Percentiles rank a stretch among this genome's conserved stretches.
phyloP scores from a whole-genome alignment of 2,888 invertebrate genomes.

The Scaptomyza reducta region DNA sequence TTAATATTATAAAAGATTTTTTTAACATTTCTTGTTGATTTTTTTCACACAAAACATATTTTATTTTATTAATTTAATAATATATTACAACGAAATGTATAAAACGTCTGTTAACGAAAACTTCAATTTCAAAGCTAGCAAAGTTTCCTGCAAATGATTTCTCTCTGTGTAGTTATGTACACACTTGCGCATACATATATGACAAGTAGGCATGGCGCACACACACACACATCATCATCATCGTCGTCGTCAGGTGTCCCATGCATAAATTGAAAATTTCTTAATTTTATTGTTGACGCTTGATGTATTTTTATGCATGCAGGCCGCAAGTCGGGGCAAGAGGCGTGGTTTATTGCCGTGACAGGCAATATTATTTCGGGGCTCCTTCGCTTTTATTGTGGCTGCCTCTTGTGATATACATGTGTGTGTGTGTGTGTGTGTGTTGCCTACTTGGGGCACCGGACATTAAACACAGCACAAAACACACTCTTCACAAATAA shows the following conservation, averaged over 20 bases:
- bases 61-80: no score
- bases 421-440: not conserved
- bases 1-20: no score
- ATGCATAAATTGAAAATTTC: slow-evolving; percentile 79
- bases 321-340: not conserved
- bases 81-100: no score
- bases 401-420: not conserved
- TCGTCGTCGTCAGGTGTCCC: slow-evolving; percentile 65
- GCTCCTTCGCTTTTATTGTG: slow-evolving; percentile 16
- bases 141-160: not conserved
- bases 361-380: slow-evolving; percentile 19
- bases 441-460: slow-evolving; percentile 38
- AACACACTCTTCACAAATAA: slow-evolving; percentile 49
- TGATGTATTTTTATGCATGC: slow-evolving; percentile 50
- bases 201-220: slow-evolving; percentile 32
- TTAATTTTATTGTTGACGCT: slow-evolving; percentile 74
- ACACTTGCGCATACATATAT: slow-evolving; percentile 6
- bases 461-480: slow-evolving; percentile 49
- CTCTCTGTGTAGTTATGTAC: slow-evolving; percentile 8
- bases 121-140: not conserved
- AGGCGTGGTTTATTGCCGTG: slow-evolving; percentile 56
- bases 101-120: no score
- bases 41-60: no score
- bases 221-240: slow-evolving; percentile 25
- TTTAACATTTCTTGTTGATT: no score